Evolutionary conservation across 2,113 vertebrate species (phyloP).

Genomic region (Ochotona curzoniae): DNA sequence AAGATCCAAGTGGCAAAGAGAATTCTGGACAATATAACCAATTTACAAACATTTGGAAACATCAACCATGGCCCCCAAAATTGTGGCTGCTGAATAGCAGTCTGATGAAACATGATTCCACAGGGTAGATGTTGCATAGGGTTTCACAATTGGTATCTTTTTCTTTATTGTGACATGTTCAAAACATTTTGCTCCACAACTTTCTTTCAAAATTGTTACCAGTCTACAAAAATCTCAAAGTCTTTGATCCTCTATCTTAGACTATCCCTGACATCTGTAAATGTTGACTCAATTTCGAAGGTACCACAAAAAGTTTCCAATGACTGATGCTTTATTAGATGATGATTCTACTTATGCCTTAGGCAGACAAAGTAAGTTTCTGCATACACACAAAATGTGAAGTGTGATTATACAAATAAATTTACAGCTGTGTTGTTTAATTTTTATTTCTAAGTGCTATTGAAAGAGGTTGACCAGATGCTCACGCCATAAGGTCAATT

Average conservation of each 20-base stretch:
- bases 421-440: conserved; percentile 16
- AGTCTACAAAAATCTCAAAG: neutral
- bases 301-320: neutral
- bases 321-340: neutral
- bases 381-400: neutral
- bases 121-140: neutral
- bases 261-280: neutral
- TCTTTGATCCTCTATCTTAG: conserved; percentile 4
- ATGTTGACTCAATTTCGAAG: conserved; percentile 16
- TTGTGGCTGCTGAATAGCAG: neutral
- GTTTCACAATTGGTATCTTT: neutral
- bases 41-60: neutral
- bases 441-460: conserved; percentile 13
- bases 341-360: neutral
- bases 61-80: neutral
- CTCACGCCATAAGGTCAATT: neutral
- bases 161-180: neutral
- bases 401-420: neutral
- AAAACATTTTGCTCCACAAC: neutral
- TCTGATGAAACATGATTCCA: neutral
- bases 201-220: conserved; percentile 18
- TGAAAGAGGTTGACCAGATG: conserved; percentile 42
- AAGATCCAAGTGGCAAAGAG: neutral
- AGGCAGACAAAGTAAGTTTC: neutral
- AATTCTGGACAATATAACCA: neutral